Evolutionary conservation across 2,888 invertebrate species (phyloP), one percentile per base, ranked within the genome.

Genomic region (Hydroisotoma schaefferi): DNA sequence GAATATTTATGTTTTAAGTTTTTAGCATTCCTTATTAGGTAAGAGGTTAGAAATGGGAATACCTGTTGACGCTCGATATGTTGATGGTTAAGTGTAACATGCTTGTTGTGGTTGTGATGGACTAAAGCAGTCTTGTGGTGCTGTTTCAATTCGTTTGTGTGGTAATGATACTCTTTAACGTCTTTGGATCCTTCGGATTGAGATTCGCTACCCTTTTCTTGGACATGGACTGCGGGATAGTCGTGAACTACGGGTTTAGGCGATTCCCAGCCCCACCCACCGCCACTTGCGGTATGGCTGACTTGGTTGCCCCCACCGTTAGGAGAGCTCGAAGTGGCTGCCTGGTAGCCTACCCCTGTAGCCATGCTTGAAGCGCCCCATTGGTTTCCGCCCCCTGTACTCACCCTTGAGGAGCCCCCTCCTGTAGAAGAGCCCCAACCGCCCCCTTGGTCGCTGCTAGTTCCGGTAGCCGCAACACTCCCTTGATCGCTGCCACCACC

Each of bases 131-230:
- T 4, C 38, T 53, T 53, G 38, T 53, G 53, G 43, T 53, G 53
- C 37, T 53, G 20, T 40, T 53, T 20, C 53, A 40, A 53, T 53
- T 43, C 64, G 28, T 47, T 43, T 33, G 61, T 64, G 37, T 64
- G 64, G 56, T 64, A 64, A 26, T 64, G 64, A 23, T 64, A 64
- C 23, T 64, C 64, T 53, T 64, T 64, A 23, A 46, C 58, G 37
- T 37, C 55, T 37, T 64, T 61, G 27, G 64, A 61, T 55, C 64
- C 64, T 37, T 64, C 57, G 23, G 52, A 46, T 1, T 15, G 4
- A 23, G 55, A 61, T 2, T 53, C 40, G 28, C 61, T 58, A 27
- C 64, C 64, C 48, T 64, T 64, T 23, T 20, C 47, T 28, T 64
- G 64, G 22, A 61, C 61, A 58, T 64, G 64, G 25, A 56, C 38